A percentile compares a stretch with the other conserved stretches of the same genome.
Evolutionary conservation across 2,888 invertebrate genomes (phyloP).

Genomic region (Schrankia costaestrigalis): DNA sequence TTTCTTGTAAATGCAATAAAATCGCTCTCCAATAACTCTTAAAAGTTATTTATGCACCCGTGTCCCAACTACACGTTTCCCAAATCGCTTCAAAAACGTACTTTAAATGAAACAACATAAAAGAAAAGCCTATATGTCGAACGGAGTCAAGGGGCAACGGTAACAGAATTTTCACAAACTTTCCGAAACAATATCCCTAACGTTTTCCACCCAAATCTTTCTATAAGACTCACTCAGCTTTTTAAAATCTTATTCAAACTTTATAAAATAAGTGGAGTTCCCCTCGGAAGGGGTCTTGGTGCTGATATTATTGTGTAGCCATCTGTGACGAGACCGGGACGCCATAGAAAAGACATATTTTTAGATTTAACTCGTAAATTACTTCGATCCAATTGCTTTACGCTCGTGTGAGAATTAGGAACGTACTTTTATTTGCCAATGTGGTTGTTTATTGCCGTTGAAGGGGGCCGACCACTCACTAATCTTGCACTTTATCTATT

Average conservation of each 20-base stretch:
- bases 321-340: constrained; percentile 72
- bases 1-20: too few species aligned
- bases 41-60: constrained; percentile 1
- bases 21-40: background rate
- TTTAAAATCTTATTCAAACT: constrained; percentile 80
- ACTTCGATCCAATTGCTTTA: constrained; percentile 76
- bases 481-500: constrained; percentile 22
- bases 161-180: constrained; percentile 40
- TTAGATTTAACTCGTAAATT: constrained; percentile 80
- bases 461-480: constrained; percentile 20
- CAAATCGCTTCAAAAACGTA: constrained; percentile 16
- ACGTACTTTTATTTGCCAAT: constrained; percentile 65
- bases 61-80: constrained; percentile 8
- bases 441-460: constrained; percentile 57
- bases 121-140: constrained; percentile 24
- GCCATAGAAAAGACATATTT: constrained; percentile 77
- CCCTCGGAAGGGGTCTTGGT: constrained; percentile 60
- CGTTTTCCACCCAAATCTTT: constrained; percentile 50
- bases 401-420: constrained; percentile 75
- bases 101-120: constrained; percentile 21
- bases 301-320: constrained; percentile 76
- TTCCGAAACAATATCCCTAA: constrained; percentile 44
- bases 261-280: constrained; percentile 73
- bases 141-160: constrained; percentile 22
- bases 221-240: constrained; percentile 61